These are phyloP conservation scores for Beroe ovata DNA, from an alignment of 37 sponge, comb jelly and placozoan species.

Conservation along the genomic window DNA sequence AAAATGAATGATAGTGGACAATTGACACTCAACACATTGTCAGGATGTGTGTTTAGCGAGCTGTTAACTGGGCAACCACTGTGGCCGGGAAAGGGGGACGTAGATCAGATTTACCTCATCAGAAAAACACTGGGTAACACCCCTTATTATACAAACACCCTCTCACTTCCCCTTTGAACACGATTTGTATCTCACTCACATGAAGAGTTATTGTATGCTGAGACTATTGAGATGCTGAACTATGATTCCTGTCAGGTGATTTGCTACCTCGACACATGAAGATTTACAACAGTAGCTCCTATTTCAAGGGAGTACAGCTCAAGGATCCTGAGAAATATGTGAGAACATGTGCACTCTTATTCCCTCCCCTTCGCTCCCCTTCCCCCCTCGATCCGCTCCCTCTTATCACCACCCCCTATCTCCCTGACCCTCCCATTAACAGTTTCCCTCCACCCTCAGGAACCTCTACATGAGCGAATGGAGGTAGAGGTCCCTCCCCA, in stretches of 20 bases:
- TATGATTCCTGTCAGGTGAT: conserved; percentile 73
- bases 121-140: conserved; percentile 82
- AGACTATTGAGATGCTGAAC: too few species aligned
- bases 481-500: conserved; percentile 11
- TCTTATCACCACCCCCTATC: conserved; percentile 10
- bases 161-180: too few species aligned
- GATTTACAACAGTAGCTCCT: conserved; percentile 80
- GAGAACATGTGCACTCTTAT: conserved; percentile 4
- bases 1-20: too few species aligned
- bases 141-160: too few species aligned
- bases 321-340: conserved; percentile 77
- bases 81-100: conserved; percentile 89
- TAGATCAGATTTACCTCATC: conserved; percentile 92
- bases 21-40: too few species aligned
- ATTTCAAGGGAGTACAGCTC: conserved; percentile 81
- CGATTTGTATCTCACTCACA: too few species aligned
- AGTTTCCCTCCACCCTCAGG: conserved; percentile 16
- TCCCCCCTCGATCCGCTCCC: too few species aligned
- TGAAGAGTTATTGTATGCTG: too few species aligned
- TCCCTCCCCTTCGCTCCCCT: too few species aligned
- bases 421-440: background rate
- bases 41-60: conserved; percentile 93
- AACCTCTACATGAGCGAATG: conserved; percentile 52
- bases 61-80: conserved; percentile 86
- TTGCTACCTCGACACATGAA: conserved; percentile 86